Evolutionary conservation across 1,140 invertebrate genomes (phyloP), one percentile per base, ranked within the genome.

Genomic region (Aphelenchoides avenae): DNA sequence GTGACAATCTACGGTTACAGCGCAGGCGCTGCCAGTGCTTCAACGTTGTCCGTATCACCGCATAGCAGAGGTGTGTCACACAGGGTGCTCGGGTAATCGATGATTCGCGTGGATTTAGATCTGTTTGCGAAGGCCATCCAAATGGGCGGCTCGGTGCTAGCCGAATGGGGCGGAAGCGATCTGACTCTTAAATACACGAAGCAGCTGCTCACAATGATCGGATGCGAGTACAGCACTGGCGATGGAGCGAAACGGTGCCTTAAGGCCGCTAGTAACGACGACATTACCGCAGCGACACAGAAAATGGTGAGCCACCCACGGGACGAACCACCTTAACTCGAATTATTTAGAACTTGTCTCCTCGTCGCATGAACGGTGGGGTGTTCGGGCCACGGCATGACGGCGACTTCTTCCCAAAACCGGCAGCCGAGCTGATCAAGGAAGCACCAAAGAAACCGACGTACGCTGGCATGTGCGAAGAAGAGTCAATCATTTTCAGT

Each of bases 101-200:
- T n/a, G n/a, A n/a, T n/a, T n/a, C n/a, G n/a, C n/a, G n/a, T n/a
- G n/a, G n/a, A n/a, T n/a, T n/a, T n/a, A n/a, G n/a, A n/a, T n/a
- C n/a, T n/a, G n/a, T 51, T 66, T n/a, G 26, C 50, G n/a, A 39
- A 62, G 41, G 52, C 63, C 13, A 47, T 65, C 15, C 61, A 64
- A 65, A 43, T 48, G 34, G 59, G 63, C 20, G 61, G 61, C 9
- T 39, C 51, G 34, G 15, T 29, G 9, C 41, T 64, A 15, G 50
- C 24, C 26, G 61, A 64, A 29, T 64, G 58, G 58, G 1, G 30
- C 18, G 27, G 27, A 0, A 62, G 26, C 34, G 39, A 67, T 20
- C 47, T 40, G 6, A 47, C 52, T 4, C 24, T 57, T 4, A 30
- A 13, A 11, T 33, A 43, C 11, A 66, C 61, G 18, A 46, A 68